Evolutionary conservation across 2,113 vertebrate genomes (phyloP).

Genomic region (Anhinga rufa): DNA sequence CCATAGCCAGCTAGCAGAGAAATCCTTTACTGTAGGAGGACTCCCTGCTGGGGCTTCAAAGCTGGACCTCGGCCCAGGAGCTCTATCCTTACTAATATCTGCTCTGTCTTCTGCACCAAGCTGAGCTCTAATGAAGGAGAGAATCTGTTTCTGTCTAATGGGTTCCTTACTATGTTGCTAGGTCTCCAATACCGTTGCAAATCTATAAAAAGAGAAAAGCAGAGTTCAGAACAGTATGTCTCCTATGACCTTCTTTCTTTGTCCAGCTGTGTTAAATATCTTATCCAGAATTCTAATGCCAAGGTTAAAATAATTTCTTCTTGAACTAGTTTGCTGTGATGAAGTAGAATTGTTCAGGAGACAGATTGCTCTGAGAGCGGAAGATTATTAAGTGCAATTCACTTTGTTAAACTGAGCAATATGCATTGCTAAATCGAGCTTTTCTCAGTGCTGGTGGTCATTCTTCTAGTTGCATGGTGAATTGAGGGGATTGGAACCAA

Average conservation of each 20-base stretch:
- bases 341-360: slow-evolving; percentile 31
- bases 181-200: not conserved
- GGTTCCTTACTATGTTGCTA: not conserved
- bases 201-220: not conserved
- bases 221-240: not conserved
- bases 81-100: not conserved
- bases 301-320: slow-evolving; percentile 21
- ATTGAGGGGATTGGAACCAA: not conserved
- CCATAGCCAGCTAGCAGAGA: not conserved
- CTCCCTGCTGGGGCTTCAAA: slow-evolving; percentile 32
- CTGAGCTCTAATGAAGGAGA: not conserved
- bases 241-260: not conserved
- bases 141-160: not conserved
- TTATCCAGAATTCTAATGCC: not conserved
- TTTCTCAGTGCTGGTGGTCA: slow-evolving; percentile 34
- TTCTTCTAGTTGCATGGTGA: not conserved
- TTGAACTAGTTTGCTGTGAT: slow-evolving; percentile 1
- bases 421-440: slow-evolving; percentile 5
- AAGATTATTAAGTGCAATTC: slow-evolving; percentile 35
- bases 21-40: not conserved
- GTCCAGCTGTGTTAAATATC: not conserved
- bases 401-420: slow-evolving; percentile 26
- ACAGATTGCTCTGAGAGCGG: not conserved
- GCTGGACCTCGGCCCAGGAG: slow-evolving; percentile 32
- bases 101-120: not conserved